Evolutionary conservation across 2,113 vertebrate species (phyloP).

Genomic region (Passer domesticus): DNA sequence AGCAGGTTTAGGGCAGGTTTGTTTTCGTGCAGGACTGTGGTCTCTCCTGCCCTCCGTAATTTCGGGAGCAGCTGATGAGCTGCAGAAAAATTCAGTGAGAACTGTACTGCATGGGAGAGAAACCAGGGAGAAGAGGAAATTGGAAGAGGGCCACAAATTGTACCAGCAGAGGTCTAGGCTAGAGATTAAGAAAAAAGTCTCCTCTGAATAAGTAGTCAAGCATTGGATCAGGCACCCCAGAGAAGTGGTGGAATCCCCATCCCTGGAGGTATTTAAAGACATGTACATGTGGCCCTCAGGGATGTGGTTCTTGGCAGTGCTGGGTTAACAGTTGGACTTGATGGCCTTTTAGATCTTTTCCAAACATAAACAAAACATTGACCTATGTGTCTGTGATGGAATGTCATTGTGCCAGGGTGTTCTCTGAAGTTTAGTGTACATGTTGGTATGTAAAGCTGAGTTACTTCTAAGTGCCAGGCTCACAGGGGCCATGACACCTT

Average conservation of each 20-base stretch:
- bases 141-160: neutral
- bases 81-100: neutral
- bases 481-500: neutral
- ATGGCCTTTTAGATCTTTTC: neutral
- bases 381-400: rapidly evolving
- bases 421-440: neutral
- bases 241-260: neutral
- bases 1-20: neutral
- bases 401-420: neutral
- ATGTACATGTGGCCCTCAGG: too few species aligned
- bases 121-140: neutral
- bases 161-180: neutral
- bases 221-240: neutral
- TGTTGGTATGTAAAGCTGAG: neutral
- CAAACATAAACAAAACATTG: neutral
- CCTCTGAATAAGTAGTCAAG: neutral
- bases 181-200: neutral
- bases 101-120: rapidly evolving
- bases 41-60: neutral
- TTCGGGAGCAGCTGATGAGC: neutral
- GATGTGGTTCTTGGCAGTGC: neutral
- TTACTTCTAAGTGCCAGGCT: neutral
- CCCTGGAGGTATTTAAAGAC: neutral
- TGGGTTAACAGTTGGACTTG: neutral
- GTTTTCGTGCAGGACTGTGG: neutral